Conservation (phyloP, 2,113 vertebrate genomes). For the Xenotilapia longispinis region DNA sequence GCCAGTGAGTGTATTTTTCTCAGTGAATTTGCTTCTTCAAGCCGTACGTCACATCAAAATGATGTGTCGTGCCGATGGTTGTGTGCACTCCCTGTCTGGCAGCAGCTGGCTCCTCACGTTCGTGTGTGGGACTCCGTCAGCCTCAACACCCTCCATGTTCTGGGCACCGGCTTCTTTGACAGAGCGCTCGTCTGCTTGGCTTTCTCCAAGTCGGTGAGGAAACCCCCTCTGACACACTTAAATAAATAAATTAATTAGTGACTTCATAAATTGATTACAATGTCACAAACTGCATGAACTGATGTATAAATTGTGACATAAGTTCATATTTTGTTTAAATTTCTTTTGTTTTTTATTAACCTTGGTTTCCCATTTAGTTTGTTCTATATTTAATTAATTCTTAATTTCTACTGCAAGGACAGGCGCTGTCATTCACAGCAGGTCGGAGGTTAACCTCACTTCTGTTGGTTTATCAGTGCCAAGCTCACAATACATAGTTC, state of each 20-base stretch:
- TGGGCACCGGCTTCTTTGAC: constrained; percentile 91
- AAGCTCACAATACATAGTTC: not conserved
- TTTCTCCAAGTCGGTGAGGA: constrained; percentile 95
- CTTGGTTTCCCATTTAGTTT: not conserved
- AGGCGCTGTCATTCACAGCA: not conserved
- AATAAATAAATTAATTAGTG: not conserved
- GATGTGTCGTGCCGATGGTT: not conserved
- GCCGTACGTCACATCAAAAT: not conserved
- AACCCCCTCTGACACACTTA: not conserved
- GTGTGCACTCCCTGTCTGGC: not conserved
- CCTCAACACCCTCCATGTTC: constrained; percentile 91
- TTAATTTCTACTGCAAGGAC: not conserved
- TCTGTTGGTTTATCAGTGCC: not conserved
- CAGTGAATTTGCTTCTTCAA: not conserved
- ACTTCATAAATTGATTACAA: not conserved
- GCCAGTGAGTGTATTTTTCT: not conserved
- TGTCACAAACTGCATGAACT: not conserved
- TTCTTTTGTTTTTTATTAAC: not conserved
- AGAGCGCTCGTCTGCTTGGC: constrained; percentile 90
- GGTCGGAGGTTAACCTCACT: not conserved
- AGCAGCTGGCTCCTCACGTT: constrained; percentile 93
- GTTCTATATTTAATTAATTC: not conserved
- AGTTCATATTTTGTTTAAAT: not conserved
- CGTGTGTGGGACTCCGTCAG: constrained; percentile 98
- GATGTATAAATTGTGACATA: not conserved